A percentile compares a stretch with the other conserved stretches of the same genome.
phyloP scores from a whole-genome alignment of 2,797 vertebrate species.

The Cirrhinus mrigala region DNA sequence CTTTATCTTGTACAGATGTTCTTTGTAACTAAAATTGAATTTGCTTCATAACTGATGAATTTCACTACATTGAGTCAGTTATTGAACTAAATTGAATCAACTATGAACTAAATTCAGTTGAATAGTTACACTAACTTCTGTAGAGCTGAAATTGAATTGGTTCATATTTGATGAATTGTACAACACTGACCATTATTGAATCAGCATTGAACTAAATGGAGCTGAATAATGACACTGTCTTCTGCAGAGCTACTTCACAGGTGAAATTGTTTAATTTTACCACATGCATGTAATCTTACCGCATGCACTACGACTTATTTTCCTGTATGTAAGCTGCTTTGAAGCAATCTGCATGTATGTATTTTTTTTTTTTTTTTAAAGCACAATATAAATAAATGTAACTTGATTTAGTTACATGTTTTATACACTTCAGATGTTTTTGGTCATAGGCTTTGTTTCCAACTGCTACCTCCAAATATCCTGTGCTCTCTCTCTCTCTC shows the following conservation, averaged over 20 bases:
- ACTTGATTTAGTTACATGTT: neutral
- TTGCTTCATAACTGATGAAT: too few species aligned
- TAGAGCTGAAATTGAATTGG: too few species aligned
- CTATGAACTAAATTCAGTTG: too few species aligned
- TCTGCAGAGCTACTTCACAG: neutral
- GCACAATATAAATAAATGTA: neutral
- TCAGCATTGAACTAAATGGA: too few species aligned
- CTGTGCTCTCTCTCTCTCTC: neutral
- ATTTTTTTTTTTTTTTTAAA: too few species aligned
- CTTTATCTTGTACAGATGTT: too few species aligned
- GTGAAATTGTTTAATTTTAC: neutral
- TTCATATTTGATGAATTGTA: too few species aligned
- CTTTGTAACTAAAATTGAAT: too few species aligned
- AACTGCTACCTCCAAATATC: neutral
- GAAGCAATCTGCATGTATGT: neutral
- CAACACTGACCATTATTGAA: too few species aligned
- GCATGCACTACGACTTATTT: neutral
- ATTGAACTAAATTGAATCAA: neutral
- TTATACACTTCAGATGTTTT: neutral
- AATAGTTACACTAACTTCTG: too few species aligned
- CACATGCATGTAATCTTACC: neutral
- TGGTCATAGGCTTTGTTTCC: neutral
- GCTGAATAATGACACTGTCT: too few species aligned
- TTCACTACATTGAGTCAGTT: too few species aligned
- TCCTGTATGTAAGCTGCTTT: neutral